These are phyloP conservation scores for Anguilla marmorata DNA, from an alignment of 2,797 vertebrate genomes.

Conservation along the genomic window DNA sequence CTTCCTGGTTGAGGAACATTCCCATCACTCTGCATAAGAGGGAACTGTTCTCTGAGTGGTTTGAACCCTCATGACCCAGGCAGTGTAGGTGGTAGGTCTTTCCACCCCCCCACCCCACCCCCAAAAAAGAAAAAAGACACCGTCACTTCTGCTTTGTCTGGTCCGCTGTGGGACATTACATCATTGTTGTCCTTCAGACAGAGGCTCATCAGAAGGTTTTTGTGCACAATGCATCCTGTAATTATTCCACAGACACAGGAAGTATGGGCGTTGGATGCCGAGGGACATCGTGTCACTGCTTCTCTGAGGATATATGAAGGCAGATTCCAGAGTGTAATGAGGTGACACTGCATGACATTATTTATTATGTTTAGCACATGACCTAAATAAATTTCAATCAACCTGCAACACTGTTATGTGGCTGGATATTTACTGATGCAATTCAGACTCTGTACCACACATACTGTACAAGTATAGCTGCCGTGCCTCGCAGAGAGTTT, in stretches of 20 bases:
- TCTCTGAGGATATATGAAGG: not conserved
- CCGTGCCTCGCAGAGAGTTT: not conserved
- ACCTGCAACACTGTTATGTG: not conserved
- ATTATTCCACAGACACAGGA: slow-evolving; percentile 25
- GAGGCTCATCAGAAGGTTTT: not conserved
- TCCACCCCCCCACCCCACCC: not conserved
- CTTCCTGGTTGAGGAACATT: not conserved
- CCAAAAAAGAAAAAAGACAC: not conserved
- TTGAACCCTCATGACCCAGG: not conserved
- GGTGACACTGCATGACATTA: slow-evolving; percentile 9
- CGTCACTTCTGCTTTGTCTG: not conserved
- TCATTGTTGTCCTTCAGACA: slow-evolving; percentile 19
- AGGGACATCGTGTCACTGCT: not conserved
- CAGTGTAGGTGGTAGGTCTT: slow-evolving; percentile 4
- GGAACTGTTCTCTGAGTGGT: not conserved
- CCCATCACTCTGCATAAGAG: not conserved
- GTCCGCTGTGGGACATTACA: slow-evolving; percentile 19
- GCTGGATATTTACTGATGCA: not conserved
- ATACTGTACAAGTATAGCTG: not conserved
- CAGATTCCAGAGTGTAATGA: not conserved
- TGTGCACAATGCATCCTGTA: slow-evolving; percentile 6
- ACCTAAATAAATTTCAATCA: not conserved
- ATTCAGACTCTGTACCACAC: not conserved
- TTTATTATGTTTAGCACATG: not conserved
- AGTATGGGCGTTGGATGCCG: not conserved